Base-by-base conservation (phyloP, 1,140 invertebrate species). In the Papilio glaucus region DNA sequence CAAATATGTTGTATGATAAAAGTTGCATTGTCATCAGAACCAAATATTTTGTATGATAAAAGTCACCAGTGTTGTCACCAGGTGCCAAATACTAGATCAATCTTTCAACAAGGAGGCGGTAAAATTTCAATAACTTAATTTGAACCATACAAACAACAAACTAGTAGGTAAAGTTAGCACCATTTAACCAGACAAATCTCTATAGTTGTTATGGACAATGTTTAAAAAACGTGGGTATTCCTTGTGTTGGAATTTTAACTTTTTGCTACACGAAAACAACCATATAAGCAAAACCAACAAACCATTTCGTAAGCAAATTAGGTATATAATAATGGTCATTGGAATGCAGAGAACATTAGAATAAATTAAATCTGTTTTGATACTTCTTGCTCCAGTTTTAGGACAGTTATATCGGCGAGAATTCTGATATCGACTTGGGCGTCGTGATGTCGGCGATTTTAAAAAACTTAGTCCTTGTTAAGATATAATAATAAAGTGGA, bases 301-400 rank as follows among this genome's bases (percentile, higher is more conserved):
- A 53, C 41, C 42, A 53, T 53, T 69, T 53, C 37, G 67, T 53
- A 53, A 53, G 24, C 67, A 69, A 69, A 73, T 42, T 69, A 62
- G 49, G 8, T 60, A 29, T 60, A 29, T 45, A 72, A 74, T 74
- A 74, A 73, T 76, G 70, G 68, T 76, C 24, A 60, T 68, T 42
- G 82, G 81, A 79, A 83, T 84, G 74, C 76, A 49, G 29, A 61
- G 26, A 72, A 75, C 84, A 67, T 60, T 68, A 63, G 76, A 72
- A 84, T 80, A 80, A 61, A 73, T 81, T 79, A 83, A 76, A 72
- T 77, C 78, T 84, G 81, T 84, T 86, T 82, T 84, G 79, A 80
- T 49, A 71, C 68, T 73, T 39, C 73, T 73, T 79, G 76, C 77
- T 82, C 80, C 62, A 82, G 70, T 79, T 82, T 75, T 72, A 69